Conservation (phyloP, 2,888 invertebrate genomes). For the Drosophila prolongata region DNA sequence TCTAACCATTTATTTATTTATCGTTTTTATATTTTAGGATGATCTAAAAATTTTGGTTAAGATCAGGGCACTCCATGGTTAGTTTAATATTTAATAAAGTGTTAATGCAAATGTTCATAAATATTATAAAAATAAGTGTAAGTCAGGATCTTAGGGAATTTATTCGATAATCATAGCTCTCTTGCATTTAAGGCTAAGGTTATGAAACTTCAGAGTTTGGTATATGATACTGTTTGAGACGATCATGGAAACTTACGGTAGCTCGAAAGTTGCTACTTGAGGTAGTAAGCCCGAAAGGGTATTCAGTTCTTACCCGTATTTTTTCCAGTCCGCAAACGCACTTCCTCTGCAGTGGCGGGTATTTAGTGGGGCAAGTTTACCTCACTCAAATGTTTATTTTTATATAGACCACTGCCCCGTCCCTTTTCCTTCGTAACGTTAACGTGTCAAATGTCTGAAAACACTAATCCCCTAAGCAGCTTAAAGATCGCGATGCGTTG, state of each 20-base stretch:
- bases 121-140: no score
- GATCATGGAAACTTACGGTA: not conserved
- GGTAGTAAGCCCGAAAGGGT: not conserved
- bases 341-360: slow-evolving; percentile 69
- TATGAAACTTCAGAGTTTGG: not conserved
- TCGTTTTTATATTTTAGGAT: no score
- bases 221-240: not conserved
- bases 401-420: slow-evolving; percentile 44
- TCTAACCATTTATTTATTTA: no score
- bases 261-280: not conserved
- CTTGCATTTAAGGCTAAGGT: not conserved
- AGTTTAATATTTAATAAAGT: no score
- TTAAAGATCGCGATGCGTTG: slow-evolving; percentile 80
- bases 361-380: slow-evolving; percentile 63
- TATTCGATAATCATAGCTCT: not conserved
- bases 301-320: not conserved
- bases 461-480: slow-evolving; percentile 84
- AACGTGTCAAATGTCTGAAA: slow-evolving; percentile 82
- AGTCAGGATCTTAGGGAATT: no score
- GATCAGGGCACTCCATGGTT: no score
- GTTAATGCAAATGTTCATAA: no score
- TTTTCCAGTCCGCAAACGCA: slow-evolving; percentile 21
- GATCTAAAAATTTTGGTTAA: no score
- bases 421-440: slow-evolving; percentile 44
- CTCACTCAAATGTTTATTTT: slow-evolving; percentile 52